Base-by-base conservation (phyloP, 2,888 invertebrate genomes). In the Meganola albula region DNA sequence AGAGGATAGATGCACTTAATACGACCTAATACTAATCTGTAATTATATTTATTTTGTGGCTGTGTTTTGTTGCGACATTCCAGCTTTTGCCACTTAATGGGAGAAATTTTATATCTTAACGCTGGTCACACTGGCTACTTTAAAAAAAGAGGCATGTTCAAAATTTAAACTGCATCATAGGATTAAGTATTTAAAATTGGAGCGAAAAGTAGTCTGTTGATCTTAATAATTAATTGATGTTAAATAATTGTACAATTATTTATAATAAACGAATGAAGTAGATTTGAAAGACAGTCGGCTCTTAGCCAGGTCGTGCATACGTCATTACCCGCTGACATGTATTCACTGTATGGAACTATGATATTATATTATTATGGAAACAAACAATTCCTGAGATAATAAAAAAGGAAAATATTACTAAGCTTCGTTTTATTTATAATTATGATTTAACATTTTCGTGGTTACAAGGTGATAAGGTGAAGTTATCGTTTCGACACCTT, bases 381-480 rank as follows among this genome's bases (percentile, higher is more conserved):
- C 68, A 72, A 73, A 72, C 74, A 74, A 78, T 79, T 80, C 79
- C 80, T 80, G 76, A 76, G 65, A 79, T 74, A 82, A 80, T 77
- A 78, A 82, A 82, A 42, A 74, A 66, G 70, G 72, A 75, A 70
- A 73, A 71, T 71, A 75, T 74, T 74, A 67, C 62, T n/a, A 70
- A 51, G 50, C 13, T 34, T 24, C 52, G 59, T 74, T 78, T 79
- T 63, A 70, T 73, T 76, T 70, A 12, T 21, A 10, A n/a, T n/a
- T n/a, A n/a, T n/a, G n/a, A n/a, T n/a, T n/a, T n/a, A n/a, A n/a
- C n/a, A n/a, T n/a, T n/a, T n/a, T n/a, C n/a, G n/a, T n/a, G n/a
- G n/a, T n/a, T n/a, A n/a, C n/a, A n/a, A n/a, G n/a, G n/a, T n/a
- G n/a, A n/a, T n/a, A n/a, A n/a, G n/a, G n/a, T n/a, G n/a, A n/a